These are phyloP conservation scores for Mormyrus proboscirostris DNA, from an alignment of 2,797 vertebrate species.

Conservation along the genomic window DNA sequence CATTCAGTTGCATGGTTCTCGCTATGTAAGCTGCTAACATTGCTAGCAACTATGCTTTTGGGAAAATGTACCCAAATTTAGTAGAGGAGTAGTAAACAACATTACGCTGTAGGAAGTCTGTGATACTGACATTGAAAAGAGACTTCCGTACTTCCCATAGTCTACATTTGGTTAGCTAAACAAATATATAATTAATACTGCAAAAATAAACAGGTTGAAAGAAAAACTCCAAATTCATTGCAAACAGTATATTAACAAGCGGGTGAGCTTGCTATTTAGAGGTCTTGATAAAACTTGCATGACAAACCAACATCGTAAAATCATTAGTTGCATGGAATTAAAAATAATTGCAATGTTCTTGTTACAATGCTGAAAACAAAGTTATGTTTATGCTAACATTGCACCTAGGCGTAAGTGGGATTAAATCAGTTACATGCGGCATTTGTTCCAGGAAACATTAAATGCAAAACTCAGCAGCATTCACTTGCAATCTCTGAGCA, in stretches of 20 bases:
- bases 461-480: neutral
- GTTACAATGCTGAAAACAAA: neutral
- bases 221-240: no score
- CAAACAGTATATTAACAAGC: no score
- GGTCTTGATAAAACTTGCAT: neutral
- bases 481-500: neutral
- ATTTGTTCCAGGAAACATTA: neutral
- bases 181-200: neutral
- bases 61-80: neutral
- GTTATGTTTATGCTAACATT: neutral
- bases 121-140: neutral
- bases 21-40: neutral
- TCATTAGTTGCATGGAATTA: neutral
- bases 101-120: neutral
- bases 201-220: neutral
- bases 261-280: no score
- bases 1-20: neutral
- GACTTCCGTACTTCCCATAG: no score
- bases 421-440: no score
- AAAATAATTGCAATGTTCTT: neutral
- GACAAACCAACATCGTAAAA: neutral
- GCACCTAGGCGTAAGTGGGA: neutral
- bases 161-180: neutral
- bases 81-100: neutral
- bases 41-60: neutral